These are phyloP conservation scores for Phortica variegata DNA, from an alignment of 1,140 invertebrate species.

Conservation along the genomic window DNA sequence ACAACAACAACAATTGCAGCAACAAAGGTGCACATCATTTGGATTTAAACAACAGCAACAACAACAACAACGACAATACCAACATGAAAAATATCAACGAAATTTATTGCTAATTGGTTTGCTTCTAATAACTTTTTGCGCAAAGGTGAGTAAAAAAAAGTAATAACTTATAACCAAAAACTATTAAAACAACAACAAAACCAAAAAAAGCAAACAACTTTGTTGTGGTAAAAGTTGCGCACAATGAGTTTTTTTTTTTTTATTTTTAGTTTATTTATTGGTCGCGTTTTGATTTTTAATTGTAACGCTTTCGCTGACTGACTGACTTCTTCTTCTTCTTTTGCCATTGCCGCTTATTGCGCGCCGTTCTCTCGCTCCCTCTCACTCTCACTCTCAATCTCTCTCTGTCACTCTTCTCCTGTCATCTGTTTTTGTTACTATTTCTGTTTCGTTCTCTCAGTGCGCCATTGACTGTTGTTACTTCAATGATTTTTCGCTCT, in stretches of 20 bases:
- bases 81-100: slow-evolving; percentile 10
- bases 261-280: too few species aligned
- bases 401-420: too few species aligned
- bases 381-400: background rate
- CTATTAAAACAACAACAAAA: too few species aligned
- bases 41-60: slow-evolving; percentile 8
- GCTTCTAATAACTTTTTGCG: slow-evolving; percentile 39
- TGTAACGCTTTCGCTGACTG: slow-evolving; percentile 9
- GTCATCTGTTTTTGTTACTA: too few species aligned
- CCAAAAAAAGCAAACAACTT: too few species aligned
- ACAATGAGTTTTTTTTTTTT: too few species aligned
- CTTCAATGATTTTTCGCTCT: background rate
- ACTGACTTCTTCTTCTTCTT: slow-evolving; percentile 18
- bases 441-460: too few species aligned
- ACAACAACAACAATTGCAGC: background rate
- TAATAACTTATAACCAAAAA: background rate
- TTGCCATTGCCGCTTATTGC: slow-evolving; percentile 7
- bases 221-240: too few species aligned
- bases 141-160: slow-evolving; percentile 30
- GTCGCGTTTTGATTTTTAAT: slow-evolving; percentile 12
- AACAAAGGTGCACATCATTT: background rate
- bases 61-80: slow-evolving; percentile 13
- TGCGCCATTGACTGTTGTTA: slow-evolving; percentile 1
- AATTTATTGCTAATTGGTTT: slow-evolving; percentile 35
- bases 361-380: slow-evolving; percentile 2